phyloP scores from a whole-genome alignment of 2,888 invertebrate genomes.

The Ophion obscuratus region DNA sequence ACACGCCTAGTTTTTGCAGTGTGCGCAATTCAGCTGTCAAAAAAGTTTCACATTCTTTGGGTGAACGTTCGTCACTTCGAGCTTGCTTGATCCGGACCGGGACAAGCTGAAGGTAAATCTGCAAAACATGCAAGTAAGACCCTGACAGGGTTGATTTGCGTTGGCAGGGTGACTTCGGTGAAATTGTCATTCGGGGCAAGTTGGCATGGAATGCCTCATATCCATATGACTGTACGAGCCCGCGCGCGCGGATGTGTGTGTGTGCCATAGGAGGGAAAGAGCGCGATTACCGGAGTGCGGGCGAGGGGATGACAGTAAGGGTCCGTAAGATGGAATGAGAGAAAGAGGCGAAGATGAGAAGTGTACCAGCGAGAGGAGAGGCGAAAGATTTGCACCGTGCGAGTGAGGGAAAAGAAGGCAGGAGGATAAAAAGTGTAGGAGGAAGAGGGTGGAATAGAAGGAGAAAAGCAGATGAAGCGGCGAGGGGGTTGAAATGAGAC shows the following conservation, averaged over 20 bases:
- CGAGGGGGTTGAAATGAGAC: slow-evolving; percentile 53
- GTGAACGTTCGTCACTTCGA: too few species aligned
- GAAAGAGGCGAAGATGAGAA: slow-evolving; percentile 30
- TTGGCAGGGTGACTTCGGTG: too few species aligned
- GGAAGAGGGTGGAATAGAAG: slow-evolving; percentile 27
- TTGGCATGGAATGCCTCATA: not conserved
- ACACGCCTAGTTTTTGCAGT: too few species aligned
- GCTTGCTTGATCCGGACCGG: too few species aligned
- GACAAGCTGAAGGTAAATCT: too few species aligned
- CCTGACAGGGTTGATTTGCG: too few species aligned
- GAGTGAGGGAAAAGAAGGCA: slow-evolving; percentile 46
- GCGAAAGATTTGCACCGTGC: slow-evolving; percentile 53
- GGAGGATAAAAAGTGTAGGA: not conserved
- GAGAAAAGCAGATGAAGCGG: slow-evolving; percentile 35
- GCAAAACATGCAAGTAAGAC: too few species aligned
- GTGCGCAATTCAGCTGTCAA: too few species aligned
- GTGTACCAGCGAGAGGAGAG: slow-evolving; percentile 39
- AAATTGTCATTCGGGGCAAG: too few species aligned
- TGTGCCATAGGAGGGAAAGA: slow-evolving; percentile 12
- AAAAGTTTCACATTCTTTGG: too few species aligned
- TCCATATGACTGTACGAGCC: not conserved
- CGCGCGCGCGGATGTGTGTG: not conserved
- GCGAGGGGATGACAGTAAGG: slow-evolving; percentile 38
- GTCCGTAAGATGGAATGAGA: slow-evolving; percentile 29
- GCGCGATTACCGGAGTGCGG: slow-evolving; percentile 18